These are phyloP conservation scores for Diuraphis noxia DNA, from an alignment of 1,140 invertebrate genomes.

Conservation along the genomic window DNA sequence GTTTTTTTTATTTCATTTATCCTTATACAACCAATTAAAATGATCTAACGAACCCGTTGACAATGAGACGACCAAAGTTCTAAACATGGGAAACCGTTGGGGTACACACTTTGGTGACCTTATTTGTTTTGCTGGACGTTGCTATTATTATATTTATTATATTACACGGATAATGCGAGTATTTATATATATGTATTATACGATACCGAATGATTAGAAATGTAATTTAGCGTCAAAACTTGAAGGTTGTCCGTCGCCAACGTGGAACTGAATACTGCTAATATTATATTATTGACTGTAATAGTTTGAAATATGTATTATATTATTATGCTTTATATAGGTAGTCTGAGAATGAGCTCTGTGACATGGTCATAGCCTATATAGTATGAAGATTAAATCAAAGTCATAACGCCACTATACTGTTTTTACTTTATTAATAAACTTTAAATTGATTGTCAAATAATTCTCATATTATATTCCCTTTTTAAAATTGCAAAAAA, in stretches of 20 bases:
- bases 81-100: slow-evolving; percentile 38
- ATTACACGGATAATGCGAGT: background rate
- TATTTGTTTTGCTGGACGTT: background rate
- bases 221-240: background rate
- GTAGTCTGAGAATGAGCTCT: background rate
- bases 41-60: slow-evolving; percentile 17
- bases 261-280: background rate
- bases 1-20: background rate
- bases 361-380: background rate
- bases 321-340: background rate
- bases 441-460: background rate
- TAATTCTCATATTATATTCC: background rate
- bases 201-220: slow-evolving; percentile 2
- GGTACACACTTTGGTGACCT: slow-evolving; percentile 21
- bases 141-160: background rate
- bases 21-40: slow-evolving; percentile 23
- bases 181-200: background rate
- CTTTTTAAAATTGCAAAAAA: background rate
- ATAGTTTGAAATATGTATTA: background rate
- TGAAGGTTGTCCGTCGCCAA: slow-evolving; percentile 15
- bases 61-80: slow-evolving; percentile 38
- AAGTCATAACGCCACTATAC: background rate
- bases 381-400: background rate
- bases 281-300: background rate
- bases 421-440: background rate